phyloP scores from a whole-genome alignment of 2,113 vertebrate genomes.

The Dipodomys stephensi region DNA sequence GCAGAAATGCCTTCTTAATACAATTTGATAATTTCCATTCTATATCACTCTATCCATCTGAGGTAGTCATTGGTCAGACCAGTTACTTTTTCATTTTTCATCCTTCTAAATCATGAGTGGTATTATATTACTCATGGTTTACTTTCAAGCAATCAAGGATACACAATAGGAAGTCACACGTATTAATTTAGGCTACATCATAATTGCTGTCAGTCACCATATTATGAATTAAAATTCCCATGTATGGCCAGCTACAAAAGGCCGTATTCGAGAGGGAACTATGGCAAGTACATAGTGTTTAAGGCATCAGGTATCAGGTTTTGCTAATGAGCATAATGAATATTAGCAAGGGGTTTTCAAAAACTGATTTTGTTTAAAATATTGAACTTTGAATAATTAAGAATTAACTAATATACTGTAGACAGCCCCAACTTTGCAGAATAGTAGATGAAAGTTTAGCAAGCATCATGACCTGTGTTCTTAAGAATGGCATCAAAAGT shows the following conservation, averaged over 20 bases:
- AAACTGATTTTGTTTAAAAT: slow-evolving; percentile 27
- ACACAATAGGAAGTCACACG: not conserved
- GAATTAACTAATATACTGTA: slow-evolving; percentile 14
- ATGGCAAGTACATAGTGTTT: not conserved
- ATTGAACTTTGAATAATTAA: not conserved
- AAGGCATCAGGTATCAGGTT: not conserved
- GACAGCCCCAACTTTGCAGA: slow-evolving; percentile 32
- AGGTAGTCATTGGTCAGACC: not conserved
- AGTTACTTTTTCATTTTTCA: not conserved
- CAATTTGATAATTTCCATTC: not conserved
- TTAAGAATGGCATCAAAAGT: too few relatives aligned
- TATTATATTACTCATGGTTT: slow-evolving; percentile 25
- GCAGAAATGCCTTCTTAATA: slow-evolving; percentile 11
- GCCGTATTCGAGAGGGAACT: not conserved
- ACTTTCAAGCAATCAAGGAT: not conserved
- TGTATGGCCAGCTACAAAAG: not conserved
- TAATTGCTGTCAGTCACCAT: not conserved
- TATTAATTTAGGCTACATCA: not conserved
- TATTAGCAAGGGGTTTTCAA: not conserved
- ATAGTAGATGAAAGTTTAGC: not conserved
- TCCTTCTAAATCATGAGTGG: not conserved
- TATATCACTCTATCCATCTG: slow-evolving; percentile 1
- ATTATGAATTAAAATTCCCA: slow-evolving; percentile 5
- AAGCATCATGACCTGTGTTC: not conserved
- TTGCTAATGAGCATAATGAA: slow-evolving; percentile 21